Evolutionary conservation across 2,113 vertebrate species (phyloP).

Genomic region (Bucco capensis): DNA sequence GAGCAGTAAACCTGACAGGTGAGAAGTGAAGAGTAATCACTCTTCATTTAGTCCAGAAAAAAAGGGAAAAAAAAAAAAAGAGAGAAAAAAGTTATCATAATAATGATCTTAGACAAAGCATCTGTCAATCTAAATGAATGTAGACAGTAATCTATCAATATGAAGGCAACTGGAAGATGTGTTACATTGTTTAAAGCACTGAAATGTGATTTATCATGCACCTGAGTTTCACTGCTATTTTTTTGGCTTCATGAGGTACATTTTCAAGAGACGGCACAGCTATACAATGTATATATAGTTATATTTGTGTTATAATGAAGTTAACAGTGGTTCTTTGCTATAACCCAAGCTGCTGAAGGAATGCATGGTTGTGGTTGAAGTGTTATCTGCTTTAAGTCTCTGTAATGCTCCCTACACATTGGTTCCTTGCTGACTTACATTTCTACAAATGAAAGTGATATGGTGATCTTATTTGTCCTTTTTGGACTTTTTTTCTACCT

Average conservation of each 20-base stretch:
- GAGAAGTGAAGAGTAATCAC: constrained; percentile 73
- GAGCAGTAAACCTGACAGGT: constrained; percentile 99
- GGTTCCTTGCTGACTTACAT: background rate
- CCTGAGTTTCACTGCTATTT: background rate
- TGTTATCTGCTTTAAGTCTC: background rate
- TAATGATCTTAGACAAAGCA: background rate
- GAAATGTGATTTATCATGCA: background rate
- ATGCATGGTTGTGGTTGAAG: background rate
- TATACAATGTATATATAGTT: background rate
- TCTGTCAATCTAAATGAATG: background rate
- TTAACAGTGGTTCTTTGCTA: background rate
- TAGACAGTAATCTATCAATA: background rate
- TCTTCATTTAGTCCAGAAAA: background rate
- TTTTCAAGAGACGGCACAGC: background rate
- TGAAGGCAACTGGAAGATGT: background rate
- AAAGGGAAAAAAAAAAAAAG: background rate
- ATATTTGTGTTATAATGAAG: background rate
- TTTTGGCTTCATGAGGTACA: background rate
- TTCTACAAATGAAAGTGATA: background rate
- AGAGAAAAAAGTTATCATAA: background rate
- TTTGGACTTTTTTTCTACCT: background rate
- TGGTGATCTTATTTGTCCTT: background rate
- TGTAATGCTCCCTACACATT: accelerated
- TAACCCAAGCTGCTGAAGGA: background rate
- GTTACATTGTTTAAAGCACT: background rate